A percentile compares a stretch with the other conserved stretches of the same genome.
phyloP scores from a whole-genome alignment of 1,140 invertebrate genomes.

The Macrocentrus cingulum region DNA sequence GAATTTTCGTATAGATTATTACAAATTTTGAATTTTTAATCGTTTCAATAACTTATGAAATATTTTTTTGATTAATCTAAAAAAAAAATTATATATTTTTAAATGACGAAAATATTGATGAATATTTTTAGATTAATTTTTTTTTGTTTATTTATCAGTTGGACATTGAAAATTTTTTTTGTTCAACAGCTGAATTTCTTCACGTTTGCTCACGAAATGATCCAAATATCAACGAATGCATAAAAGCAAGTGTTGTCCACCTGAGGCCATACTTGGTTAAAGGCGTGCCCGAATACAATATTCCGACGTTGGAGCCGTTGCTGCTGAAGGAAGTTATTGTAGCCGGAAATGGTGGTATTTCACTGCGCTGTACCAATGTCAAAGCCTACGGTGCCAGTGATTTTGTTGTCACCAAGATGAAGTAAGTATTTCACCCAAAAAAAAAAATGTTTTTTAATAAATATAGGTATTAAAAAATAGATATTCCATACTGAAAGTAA shows the following conservation, averaged over 20 bases:
- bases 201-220: constrained; percentile 63
- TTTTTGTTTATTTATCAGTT: too few species aligned
- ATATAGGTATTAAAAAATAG: too few species aligned
- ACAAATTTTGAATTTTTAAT: too few species aligned
- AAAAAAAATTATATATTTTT: background rate
- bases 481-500: too few species aligned
- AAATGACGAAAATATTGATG: too few species aligned
- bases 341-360: constrained; percentile 52
- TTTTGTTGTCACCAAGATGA: constrained; percentile 60
- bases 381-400: constrained; percentile 64
- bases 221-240: constrained; percentile 61
- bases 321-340: constrained; percentile 63
- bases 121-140: constrained; percentile 1
- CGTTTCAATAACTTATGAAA: too few species aligned
- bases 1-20: too few species aligned
- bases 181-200: constrained; percentile 63
- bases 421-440: constrained; percentile 50
- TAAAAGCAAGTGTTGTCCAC: constrained; percentile 58
- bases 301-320: constrained; percentile 66
- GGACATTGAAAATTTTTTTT: constrained; percentile 19
- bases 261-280: constrained; percentile 48
- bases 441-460: too few species aligned
- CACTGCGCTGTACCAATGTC: constrained; percentile 62
- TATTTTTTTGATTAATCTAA: too few species aligned
- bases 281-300: constrained; percentile 62